These are phyloP conservation scores for Eutolmus rufibarbis DNA, from an alignment of 2,888 invertebrate species.

Conservation along the genomic window DNA sequence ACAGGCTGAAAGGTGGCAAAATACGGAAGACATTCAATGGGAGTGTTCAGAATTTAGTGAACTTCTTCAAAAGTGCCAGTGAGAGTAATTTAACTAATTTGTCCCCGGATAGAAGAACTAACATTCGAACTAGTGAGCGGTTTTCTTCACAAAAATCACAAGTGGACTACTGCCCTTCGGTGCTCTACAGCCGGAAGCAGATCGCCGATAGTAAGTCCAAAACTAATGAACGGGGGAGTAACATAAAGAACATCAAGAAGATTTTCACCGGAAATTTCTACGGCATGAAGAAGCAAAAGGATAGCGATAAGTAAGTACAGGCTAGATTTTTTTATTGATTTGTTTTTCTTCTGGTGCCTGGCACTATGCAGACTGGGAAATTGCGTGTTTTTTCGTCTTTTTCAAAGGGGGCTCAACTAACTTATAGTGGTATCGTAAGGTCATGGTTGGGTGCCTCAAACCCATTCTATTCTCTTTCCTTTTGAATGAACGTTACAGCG, in stretches of 20 bases:
- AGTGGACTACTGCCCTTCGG: slow-evolving; percentile 48
- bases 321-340: neutral
- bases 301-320: neutral
- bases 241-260: slow-evolving; percentile 41
- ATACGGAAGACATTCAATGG: slow-evolving; percentile 42
- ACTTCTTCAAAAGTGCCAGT: slow-evolving; percentile 46
- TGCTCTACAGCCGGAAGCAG: slow-evolving; percentile 45
- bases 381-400: neutral
- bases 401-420: neutral
- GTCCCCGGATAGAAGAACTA: neutral
- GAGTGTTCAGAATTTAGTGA: slow-evolving; percentile 47
- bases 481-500: neutral
- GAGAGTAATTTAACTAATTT: slow-evolving; percentile 46
- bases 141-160: neutral
- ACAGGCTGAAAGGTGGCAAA: neutral
- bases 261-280: slow-evolving; percentile 39
- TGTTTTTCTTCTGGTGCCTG: neutral
- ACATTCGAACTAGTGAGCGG: neutral
- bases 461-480: neutral
- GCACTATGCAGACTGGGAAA: neutral
- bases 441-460: slow-evolving; percentile 1
- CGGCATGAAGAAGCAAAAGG: slow-evolving; percentile 34
- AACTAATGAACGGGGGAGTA: neutral
- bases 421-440: neutral
- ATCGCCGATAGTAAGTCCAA: slow-evolving; percentile 12